A percentile compares a stretch with the other conserved stretches of the same genome.
Evolutionary conservation across 2,113 vertebrate species (phyloP).

Genomic region (Thermophis baileyi): DNA sequence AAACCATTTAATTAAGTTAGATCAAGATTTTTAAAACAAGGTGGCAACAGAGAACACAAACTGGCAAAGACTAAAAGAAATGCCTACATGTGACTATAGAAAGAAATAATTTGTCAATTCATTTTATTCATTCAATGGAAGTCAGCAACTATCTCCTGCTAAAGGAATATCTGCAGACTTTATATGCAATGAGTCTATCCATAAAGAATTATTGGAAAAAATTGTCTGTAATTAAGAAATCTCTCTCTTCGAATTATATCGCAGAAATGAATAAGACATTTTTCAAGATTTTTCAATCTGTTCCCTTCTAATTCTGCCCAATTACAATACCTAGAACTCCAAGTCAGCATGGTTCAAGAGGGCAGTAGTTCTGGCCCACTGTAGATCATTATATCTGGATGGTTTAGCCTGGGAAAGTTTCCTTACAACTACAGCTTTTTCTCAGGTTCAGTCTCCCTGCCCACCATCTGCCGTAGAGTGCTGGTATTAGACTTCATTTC

Average conservation of each 20-base stretch:
- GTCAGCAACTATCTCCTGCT: background rate
- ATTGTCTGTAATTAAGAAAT: background rate
- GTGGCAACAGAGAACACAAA: background rate
- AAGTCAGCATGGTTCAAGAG: background rate
- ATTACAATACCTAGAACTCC: background rate
- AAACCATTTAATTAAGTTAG: background rate
- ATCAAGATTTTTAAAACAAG: background rate
- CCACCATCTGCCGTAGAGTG: background rate
- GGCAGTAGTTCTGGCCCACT: background rate
- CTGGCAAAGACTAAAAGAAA: background rate
- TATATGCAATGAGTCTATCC: no score
- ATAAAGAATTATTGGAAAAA: background rate
- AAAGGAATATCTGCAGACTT: background rate
- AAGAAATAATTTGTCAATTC: no score
- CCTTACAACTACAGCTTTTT: background rate
- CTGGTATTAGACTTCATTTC: background rate
- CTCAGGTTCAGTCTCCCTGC: background rate
- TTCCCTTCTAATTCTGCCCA: no score
- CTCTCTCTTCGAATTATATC: background rate
- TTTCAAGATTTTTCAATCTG: no score
- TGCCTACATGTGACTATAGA: background rate
- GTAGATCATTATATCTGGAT: background rate
- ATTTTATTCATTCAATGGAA: background rate
- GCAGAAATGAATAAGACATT: no score
- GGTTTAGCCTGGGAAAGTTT: background rate